phyloP scores from a whole-genome alignment of 2,113 vertebrate genomes.

The Girardinichthys multiradiatus region DNA sequence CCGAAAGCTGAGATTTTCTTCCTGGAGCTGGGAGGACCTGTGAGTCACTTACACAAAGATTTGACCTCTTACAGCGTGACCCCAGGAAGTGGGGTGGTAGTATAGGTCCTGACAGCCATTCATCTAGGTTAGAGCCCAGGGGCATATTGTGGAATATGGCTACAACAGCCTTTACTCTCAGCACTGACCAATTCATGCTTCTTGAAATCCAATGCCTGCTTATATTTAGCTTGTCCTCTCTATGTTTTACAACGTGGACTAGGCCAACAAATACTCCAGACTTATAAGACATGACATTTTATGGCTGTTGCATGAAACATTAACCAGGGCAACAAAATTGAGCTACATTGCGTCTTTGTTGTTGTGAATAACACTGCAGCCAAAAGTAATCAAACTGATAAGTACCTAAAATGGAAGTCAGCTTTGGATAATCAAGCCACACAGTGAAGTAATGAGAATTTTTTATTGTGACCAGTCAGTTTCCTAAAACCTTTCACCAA shows the following conservation, averaged over 20 bases:
- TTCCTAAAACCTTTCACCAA: slow-evolving; percentile 36
- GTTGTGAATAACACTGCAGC: slow-evolving; percentile 1
- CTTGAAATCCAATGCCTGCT: slow-evolving; percentile 69
- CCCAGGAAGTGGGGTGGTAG: slow-evolving; percentile 50
- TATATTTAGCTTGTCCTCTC: slow-evolving; percentile 72
- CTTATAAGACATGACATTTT: slow-evolving; percentile 35
- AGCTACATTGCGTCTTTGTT: slow-evolving; percentile 33
- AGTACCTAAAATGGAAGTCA: slow-evolving; percentile 52
- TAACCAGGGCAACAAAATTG: slow-evolving; percentile 37
- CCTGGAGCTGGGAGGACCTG: slow-evolving; percentile 37
- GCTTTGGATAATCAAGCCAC: slow-evolving; percentile 63
- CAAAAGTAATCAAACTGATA: slow-evolving; percentile 19
- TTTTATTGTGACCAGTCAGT: slow-evolving; percentile 19
- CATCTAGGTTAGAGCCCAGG: slow-evolving; percentile 41
- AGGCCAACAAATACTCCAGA: slow-evolving; percentile 46
- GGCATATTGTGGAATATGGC: slow-evolving; percentile 29
- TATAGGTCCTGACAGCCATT: slow-evolving; percentile 47
- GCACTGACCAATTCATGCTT: slow-evolving; percentile 52
- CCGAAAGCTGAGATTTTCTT: slow-evolving; percentile 48
- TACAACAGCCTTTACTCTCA: slow-evolving; percentile 33
- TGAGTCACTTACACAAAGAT: slow-evolving; percentile 46
- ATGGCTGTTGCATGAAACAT: slow-evolving; percentile 40
- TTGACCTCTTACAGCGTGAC: slow-evolving; percentile 50
- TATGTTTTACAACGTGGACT: slow-evolving; percentile 42
- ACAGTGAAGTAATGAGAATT: slow-evolving; percentile 36